Evolutionary conservation across 2,113 vertebrate genomes (phyloP), one percentile per base, ranked within the genome.

Genomic region (Vidua macroura): DNA sequence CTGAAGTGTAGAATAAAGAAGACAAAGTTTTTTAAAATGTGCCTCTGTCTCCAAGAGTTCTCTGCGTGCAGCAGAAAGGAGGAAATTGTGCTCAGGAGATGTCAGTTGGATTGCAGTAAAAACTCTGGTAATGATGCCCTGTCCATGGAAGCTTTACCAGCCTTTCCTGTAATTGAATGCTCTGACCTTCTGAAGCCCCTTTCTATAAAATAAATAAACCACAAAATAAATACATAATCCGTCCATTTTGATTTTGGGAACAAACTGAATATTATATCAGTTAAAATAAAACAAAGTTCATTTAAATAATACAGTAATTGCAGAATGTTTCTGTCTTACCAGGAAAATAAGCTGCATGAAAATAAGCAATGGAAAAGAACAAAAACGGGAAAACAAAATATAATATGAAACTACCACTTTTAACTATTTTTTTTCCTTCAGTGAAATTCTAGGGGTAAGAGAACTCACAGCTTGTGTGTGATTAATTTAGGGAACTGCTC

Each of bases 291-390:
- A 89, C 41, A 52, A 8, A 6, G 7, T 76, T 77, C 3, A 59
- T 93, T 95, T 95, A 97, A 97, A 96, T 72, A 96, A 85, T 78
- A 69, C 37, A 82, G 56, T 97, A 95, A 94, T 95, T 95, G 67
- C 4, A 85, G 87, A 92, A 87, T 55, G 16, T 96, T 96, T 94
- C 13, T 96, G 60, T 49, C 37, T 83, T 87, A 15, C 2, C 41
- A 64, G 33, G 59, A 13, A 58, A 91, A 84, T 13, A 88, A 44
- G 11, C 11, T 49, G 6, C 12, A 35, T 58, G 41, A 75, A 90
- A 88, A 88, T n/a, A 66, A 74, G 8, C 39, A 25, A 30, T 7
- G 10, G 5, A 59, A 73, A 70, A 68, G 17, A 92, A 49, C 3
- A 60, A 44, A 81, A 59, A 5, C 16, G 66, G 7, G 5, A 44